phyloP scores from a whole-genome alignment of 2,113 vertebrate species.

The Salvator merianae region DNA sequence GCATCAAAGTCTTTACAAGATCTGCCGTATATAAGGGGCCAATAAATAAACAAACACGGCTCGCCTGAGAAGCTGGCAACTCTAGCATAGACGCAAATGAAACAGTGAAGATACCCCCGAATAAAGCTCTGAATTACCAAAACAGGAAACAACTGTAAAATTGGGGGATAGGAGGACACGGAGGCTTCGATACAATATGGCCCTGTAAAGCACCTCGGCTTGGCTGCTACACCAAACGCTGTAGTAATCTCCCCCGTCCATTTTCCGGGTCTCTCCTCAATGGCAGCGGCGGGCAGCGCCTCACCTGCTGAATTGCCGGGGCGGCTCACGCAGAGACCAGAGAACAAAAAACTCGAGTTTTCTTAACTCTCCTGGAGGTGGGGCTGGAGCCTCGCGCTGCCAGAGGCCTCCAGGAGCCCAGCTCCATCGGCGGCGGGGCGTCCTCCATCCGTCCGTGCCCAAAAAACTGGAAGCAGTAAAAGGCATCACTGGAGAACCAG shows the following conservation, averaged over 20 bases:
- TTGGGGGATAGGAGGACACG: no score
- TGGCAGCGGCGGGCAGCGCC: not conserved
- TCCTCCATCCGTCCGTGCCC: not conserved
- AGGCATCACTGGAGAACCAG: not conserved
- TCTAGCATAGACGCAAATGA: not conserved
- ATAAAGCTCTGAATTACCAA: no score
- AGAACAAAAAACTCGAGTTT: slow-evolving; percentile 76
- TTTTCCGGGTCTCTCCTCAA: not conserved
- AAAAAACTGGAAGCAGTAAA: not conserved
- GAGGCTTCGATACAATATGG: no score
- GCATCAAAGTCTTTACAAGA: no score
- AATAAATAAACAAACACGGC: no score
- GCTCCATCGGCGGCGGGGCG: not conserved
- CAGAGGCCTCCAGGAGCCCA: slow-evolving; percentile 1
- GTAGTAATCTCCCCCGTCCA: no score
- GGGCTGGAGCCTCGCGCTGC: not conserved
- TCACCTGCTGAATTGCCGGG: slow-evolving; percentile 79
- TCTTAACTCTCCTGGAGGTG: not conserved
- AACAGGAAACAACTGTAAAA: no score
- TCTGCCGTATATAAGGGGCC: no score
- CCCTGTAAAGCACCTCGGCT: no score
- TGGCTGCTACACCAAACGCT: no score
- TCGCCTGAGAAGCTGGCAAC: not conserved
- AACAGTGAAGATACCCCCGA: no score
- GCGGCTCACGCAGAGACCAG: slow-evolving; percentile 78